Evolutionary conservation across 2,888 invertebrate species (phyloP).

Genomic region (Apodemia zela): DNA sequence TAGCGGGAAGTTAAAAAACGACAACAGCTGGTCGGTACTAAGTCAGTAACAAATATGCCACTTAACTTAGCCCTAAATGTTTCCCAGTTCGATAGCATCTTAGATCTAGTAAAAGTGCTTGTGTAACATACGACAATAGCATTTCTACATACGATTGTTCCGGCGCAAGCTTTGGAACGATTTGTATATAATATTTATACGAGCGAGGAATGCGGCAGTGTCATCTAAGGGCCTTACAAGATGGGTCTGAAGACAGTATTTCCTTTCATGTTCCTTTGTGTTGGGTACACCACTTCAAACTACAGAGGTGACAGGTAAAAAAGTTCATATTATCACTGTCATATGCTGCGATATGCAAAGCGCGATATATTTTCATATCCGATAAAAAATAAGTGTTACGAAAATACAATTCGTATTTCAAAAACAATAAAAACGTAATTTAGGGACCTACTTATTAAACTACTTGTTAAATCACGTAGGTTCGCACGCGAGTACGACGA

Average conservation of each 20-base stretch:
- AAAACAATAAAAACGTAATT: too few species aligned
- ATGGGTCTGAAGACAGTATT: constrained; percentile 50
- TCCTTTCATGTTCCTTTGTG: constrained; percentile 30
- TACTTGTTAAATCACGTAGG: too few species aligned
- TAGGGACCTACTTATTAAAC: too few species aligned
- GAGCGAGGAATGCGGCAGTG: constrained; percentile 52
- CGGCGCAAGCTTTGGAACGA: constrained; percentile 62
- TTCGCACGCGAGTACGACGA: too few species aligned
- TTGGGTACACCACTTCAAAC: constrained; percentile 43
- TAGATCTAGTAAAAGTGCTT: constrained; percentile 50
- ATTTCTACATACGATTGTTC: constrained; percentile 74
- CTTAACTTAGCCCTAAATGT: constrained; percentile 17
- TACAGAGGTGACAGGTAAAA: constrained; percentile 66
- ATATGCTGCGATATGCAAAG: too few species aligned
- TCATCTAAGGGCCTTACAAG: constrained; percentile 40
- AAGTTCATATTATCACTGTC: background rate
- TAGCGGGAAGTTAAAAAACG: too few species aligned
- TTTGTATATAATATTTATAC: constrained; percentile 61
- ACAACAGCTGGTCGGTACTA: too few species aligned
- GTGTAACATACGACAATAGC: constrained; percentile 56
- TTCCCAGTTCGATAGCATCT: constrained; percentile 46
- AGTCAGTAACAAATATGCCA: background rate
- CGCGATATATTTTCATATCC: too few species aligned
- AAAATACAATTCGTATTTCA: too few species aligned
- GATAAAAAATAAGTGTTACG: too few species aligned